Percentiles rank a stretch among this genome's conserved stretches.
phyloP scores from a whole-genome alignment of 2,888 invertebrate genomes.

The Catocala sponsa region DNA sequence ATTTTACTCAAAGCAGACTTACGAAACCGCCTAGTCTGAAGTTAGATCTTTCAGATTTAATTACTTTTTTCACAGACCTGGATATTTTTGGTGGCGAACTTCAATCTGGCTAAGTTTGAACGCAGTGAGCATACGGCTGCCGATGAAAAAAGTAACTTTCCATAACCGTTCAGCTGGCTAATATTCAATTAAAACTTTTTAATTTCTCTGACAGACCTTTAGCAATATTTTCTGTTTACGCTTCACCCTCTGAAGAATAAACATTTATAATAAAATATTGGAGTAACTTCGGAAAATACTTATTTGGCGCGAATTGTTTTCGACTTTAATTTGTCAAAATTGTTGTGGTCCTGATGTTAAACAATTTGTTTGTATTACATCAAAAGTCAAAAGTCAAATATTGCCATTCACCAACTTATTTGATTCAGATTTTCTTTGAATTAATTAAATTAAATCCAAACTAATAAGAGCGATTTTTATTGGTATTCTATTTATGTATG shows the following conservation, averaged over 20 bases:
- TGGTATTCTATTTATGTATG: too few species aligned
- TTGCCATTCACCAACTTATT: not conserved
- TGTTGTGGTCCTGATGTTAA: conserved; percentile 14
- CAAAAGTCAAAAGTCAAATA: not conserved
- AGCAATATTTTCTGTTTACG: conserved; percentile 77
- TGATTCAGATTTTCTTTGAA: not conserved
- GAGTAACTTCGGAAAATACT: conserved; percentile 32
- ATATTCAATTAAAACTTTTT: conserved; percentile 85
- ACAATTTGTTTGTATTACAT: not conserved
- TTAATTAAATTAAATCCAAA: too few species aligned
- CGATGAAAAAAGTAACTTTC: conserved; percentile 64
- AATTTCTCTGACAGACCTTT: conserved; percentile 71
- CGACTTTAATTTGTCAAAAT: conserved; percentile 31
- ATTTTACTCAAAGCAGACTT: conserved; percentile 12
- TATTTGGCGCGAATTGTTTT: conserved; percentile 45
- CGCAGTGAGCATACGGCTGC: conserved; percentile 52
- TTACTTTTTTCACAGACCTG: conserved; percentile 57
- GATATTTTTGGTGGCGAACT: conserved; percentile 60
- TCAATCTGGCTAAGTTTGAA: conserved; percentile 64
- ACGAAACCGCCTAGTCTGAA: conserved; percentile 33
- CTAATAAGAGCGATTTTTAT: too few species aligned
- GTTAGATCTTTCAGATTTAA: conserved; percentile 59
- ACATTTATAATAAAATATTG: conserved; percentile 58
- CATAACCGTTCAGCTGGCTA: conserved; percentile 74
- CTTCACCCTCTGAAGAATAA: conserved; percentile 59